Evolutionary conservation across 2,797 vertebrate species (phyloP).

Genomic region (Cottoperca gobio): DNA sequence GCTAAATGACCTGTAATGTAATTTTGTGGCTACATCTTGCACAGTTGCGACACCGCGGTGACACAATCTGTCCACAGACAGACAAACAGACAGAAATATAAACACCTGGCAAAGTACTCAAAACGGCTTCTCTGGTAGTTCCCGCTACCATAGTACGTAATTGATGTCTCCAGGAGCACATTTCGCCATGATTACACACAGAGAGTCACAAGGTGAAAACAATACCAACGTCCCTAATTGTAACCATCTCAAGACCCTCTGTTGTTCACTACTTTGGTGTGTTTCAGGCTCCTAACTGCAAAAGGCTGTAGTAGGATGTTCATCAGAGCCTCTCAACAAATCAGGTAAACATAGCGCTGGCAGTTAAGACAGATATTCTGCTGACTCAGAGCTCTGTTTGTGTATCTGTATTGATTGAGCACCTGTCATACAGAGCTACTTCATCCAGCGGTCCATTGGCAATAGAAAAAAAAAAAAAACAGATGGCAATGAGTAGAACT

Average conservation of each 20-base stretch:
- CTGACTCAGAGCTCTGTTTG: conserved; percentile 49
- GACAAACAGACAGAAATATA: too few relatives aligned
- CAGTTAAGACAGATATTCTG: conserved; percentile 39
- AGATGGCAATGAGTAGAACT: conserved; percentile 18
- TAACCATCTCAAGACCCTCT: not conserved
- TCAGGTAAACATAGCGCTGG: conserved; percentile 19
- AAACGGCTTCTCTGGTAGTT: too few relatives aligned
- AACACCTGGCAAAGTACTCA: too few relatives aligned
- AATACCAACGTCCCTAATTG: too few relatives aligned
- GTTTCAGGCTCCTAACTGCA: not conserved
- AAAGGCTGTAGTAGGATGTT: not conserved
- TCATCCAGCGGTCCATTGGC: conserved; percentile 5
- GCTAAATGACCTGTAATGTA: too few relatives aligned
- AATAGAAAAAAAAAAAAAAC: conserved; percentile 18
- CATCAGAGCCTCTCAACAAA: conserved; percentile 40
- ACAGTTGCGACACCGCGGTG: too few relatives aligned
- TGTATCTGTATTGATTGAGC: conserved; percentile 45
- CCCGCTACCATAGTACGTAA: too few relatives aligned
- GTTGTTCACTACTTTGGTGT: not conserved
- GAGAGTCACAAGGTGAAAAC: too few relatives aligned
- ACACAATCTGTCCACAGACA: too few relatives aligned
- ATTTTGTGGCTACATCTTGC: too few relatives aligned
- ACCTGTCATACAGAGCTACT: conserved; percentile 20
- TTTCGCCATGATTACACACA: too few relatives aligned
- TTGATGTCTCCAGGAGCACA: too few relatives aligned